A percentile compares a stretch with the other conserved stretches of the same genome.
phyloP scores from a whole-genome alignment of 2,888 invertebrate species.

The Chymomyza fuscimana region DNA sequence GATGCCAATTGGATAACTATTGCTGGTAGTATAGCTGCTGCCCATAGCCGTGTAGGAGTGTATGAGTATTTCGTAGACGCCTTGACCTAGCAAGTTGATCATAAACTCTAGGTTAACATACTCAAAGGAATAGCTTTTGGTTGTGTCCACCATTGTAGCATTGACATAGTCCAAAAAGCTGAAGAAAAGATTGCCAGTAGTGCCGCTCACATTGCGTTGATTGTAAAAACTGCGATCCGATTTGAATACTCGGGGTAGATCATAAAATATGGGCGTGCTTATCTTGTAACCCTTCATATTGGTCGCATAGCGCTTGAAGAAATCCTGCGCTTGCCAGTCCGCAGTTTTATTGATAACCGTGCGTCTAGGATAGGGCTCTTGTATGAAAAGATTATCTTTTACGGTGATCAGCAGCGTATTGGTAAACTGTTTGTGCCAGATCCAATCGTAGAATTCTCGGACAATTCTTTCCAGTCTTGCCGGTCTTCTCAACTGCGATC shows the following conservation, averaged over 20 bases:
- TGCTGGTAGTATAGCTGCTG: conserved; percentile 38
- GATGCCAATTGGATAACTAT: conserved; percentile 73
- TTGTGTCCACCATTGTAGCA: conserved; percentile 59
- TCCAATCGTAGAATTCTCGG: conserved; percentile 49
- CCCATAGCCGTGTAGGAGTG: conserved; percentile 60
- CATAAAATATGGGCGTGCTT: conserved; percentile 56
- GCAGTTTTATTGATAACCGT: conserved; percentile 58
- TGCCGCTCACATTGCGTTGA: conserved; percentile 50
- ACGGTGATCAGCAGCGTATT: conserved; percentile 61
- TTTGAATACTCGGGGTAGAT: conserved; percentile 71
- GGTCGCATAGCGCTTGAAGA: conserved; percentile 41
- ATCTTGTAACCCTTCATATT: conserved; percentile 65
- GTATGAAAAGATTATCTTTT: conserved; percentile 52
- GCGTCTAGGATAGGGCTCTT: conserved; percentile 61
- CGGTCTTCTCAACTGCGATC: conserved; percentile 37
- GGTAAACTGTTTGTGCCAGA: conserved; percentile 65
- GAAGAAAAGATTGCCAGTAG: conserved; percentile 60
- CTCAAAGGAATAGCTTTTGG: conserved; percentile 5
- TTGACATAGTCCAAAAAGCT: conserved; percentile 64
- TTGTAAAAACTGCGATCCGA: conserved; percentile 46
- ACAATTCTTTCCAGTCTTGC: conserved; percentile 38
- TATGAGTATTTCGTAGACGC: conserved; percentile 68
- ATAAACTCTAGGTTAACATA: conserved; percentile 40
- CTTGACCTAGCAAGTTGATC: conserved; percentile 43
- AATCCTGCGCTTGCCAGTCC: conserved; percentile 49